Base-by-base conservation (phyloP, 1,140 invertebrate species). In the Ditylenchus dipsaci region DNA sequence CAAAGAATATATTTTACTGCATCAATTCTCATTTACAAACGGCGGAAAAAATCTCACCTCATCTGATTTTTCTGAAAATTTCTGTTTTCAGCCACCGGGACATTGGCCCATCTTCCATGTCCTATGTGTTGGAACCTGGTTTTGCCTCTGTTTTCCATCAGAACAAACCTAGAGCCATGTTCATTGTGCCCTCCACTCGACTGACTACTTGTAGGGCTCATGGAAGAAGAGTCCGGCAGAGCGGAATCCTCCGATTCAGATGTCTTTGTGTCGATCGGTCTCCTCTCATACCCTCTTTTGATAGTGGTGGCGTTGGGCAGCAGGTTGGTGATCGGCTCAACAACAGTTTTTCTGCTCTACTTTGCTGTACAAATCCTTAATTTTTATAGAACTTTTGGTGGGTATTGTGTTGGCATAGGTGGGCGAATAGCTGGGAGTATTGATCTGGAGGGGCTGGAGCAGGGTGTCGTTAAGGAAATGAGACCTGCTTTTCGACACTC, bases 161-260 rank as follows among this genome's bases (percentile, higher is more conserved):
- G 8, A 1, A 61, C 19, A 61, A 19, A 19, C n/a, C 59, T 19
- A 15, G 42, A 61, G n/a, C 59, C n/a, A 15, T n/a, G 59, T 61
- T 61, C 19, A 19, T 43, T 61, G 19, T 3, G 21, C 57, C 29
- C 59, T 33, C 43, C 42, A 42, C 63, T 62, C 3, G 63, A 65
- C 19, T 29, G 45, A 21, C 59, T 57, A 65, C 65, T 67, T 29
- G 64, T 67, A 11, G 65, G 65, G 1, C 27, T 33, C 26, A 67
- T 30, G 19, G 65, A 67, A 26, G 65, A 30, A 23, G 64, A 38
- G 19, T 68, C 65, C 19, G 27, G 65, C 23, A 45, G 65, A 23
- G 65, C 65, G 15, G 65, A 67, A 53, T 67, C 65, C 38, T 70
- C 65, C 8, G 63, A 68, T 26, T 67, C 65, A 0, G 65, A 67